A percentile compares a stretch with the other conserved stretches of the same genome.
These are phyloP conservation scores for Leptonema lineaticorne DNA, from an alignment of 1,140 invertebrate genomes.

Conservation along the genomic window DNA sequence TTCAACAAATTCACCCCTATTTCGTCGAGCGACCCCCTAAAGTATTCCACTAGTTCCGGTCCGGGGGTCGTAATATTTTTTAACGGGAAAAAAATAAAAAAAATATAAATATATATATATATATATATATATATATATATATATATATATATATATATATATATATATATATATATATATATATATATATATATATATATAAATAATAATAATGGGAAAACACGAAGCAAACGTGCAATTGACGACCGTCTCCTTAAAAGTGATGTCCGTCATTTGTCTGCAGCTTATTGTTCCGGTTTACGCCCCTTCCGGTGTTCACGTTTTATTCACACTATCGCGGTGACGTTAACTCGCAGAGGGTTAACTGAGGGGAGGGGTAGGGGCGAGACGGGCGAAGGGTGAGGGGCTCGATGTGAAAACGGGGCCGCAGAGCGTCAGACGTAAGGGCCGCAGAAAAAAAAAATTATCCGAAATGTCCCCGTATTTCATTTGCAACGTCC, in stretches of 20 bases:
- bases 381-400: background rate
- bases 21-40: no score
- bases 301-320: conserved; percentile 7
- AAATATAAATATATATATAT: background rate
- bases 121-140: background rate
- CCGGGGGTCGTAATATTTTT: no score
- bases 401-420: background rate
- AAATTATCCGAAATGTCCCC: background rate
- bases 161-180: background rate
- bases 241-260: conserved; percentile 22
- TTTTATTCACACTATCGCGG: no score
- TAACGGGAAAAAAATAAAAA: background rate
- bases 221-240: conserved; percentile 7
- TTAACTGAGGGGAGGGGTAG: no score
- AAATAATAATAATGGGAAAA: background rate
- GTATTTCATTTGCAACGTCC: conserved; percentile 11
- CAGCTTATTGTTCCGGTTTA: conserved; percentile 20
- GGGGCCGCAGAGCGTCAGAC: no score
- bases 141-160: conserved; percentile 5
- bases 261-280: conserved; percentile 20
- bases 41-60: no score
- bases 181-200: background rate
- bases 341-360: no score
- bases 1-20: no score
- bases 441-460: no score